Conservation (phyloP, 2,888 invertebrate species). For the Allygus modestus region DNA sequence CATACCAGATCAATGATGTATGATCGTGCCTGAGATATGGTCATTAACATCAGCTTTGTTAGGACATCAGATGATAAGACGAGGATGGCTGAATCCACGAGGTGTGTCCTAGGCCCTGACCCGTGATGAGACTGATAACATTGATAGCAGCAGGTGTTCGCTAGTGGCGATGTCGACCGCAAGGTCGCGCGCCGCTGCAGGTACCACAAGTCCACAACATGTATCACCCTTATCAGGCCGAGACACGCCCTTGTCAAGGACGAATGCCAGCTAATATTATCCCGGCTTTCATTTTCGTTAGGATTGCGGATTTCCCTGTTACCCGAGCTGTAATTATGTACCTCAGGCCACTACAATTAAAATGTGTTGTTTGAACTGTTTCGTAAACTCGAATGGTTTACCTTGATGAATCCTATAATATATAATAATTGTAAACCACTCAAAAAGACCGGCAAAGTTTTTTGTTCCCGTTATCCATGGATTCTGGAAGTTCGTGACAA, state of each 20-base stretch:
- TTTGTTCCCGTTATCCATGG: no score
- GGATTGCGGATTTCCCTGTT: slow-evolving; percentile 39
- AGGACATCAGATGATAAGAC: no score
- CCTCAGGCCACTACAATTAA: background rate
- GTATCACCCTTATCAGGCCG: slow-evolving; percentile 10
- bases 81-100: background rate
- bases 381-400: background rate
- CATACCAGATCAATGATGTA: no score
- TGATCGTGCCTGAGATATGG: no score
- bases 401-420: background rate
- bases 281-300: background rate
- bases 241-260: slow-evolving; percentile 25
- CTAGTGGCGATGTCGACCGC: background rate
- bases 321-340: background rate
- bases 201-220: background rate
- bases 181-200: no score
- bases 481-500: no score
- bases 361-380: background rate
- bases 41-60: no score
- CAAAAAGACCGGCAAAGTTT: no score
- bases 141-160: background rate
- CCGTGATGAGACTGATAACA: background rate
- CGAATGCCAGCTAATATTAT: background rate
- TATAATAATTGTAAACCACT: no score
- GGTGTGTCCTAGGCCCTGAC: background rate